Evolutionary conservation across 2,797 vertebrate species (phyloP).

Genomic region (Acridotheres tristis): DNA sequence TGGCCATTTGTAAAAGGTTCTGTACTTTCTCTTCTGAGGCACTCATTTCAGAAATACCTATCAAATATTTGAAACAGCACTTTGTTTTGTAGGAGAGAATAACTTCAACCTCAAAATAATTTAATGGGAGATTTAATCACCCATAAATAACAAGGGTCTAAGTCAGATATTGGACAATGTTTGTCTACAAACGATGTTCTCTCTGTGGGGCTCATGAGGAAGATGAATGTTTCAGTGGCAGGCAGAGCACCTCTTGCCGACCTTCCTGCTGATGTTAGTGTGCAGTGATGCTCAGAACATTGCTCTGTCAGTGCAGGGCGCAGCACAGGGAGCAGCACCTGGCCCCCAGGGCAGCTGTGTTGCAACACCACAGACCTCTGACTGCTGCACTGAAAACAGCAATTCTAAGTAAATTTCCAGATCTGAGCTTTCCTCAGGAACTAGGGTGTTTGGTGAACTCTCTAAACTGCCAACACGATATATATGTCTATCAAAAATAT

Average conservation of each 20-base stretch:
- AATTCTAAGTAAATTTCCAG: conserved; percentile 42
- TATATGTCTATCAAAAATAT: conserved; percentile 42
- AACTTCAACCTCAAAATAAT: background rate
- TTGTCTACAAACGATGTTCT: accelerated
- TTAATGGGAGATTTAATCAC: background rate
- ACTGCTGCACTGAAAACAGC: background rate
- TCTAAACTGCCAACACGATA: conserved; percentile 48
- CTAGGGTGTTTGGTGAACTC: background rate
- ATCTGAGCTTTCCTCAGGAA: background rate
- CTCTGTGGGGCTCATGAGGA: accelerated
- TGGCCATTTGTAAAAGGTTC: accelerated
- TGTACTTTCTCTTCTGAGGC: background rate
- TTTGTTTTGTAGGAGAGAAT: background rate
- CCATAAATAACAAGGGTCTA: background rate
- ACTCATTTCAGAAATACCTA: background rate
- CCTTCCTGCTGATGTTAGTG: background rate
- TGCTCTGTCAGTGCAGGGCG: background rate
- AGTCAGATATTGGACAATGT: accelerated
- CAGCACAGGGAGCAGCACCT: background rate
- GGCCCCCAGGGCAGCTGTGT: background rate
- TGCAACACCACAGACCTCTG: background rate
- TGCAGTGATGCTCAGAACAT: background rate
- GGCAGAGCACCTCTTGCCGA: background rate
- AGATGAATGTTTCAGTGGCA: background rate
- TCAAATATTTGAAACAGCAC: background rate